Evolutionary conservation across 1,140 invertebrate species (phyloP), one percentile per base, ranked within the genome.

Genomic region (Ostrea edulis): DNA sequence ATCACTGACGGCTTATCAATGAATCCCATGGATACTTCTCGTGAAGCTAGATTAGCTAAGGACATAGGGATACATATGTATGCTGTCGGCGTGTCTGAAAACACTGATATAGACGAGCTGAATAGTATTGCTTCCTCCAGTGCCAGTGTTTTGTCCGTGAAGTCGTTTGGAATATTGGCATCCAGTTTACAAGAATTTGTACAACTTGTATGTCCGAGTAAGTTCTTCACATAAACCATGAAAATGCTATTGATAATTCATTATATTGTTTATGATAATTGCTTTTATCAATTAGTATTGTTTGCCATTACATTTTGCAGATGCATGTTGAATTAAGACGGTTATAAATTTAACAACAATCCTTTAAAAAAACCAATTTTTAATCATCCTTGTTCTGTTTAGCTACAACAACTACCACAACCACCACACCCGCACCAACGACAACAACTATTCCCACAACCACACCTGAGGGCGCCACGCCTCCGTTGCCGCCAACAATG

Each of bases 1-100:
- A 88, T 93, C 25, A 92, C 92, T 0, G 91, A 92, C 82, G 92
- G 91, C 5, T 52, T 77, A 29, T 92, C 92, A 8, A 87, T 85
- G 12, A 65, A 85, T 71, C 77, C 88, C 3, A 55, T 25, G 0
- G 82, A 89, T 9, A 92, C 92, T 0, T 44, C 87, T 5, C 14
- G 58, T 12, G 83, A 92, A 77, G 92, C 92, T 11, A 52, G 54
- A 29, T 7, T 54, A 22, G 87, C 91, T 0, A 90, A 85, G 54
- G 55, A 87, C 8, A 68, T 86, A 12, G 89, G 91, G 8, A 86
- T 91, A 29, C 88, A 81, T 35, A 90, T 92, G 87, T 90, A 87
- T 54, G 51, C 89, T 7, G 86, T 92, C n/a, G 86, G 82, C 9
- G 85, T 87, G 14, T 77, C 89, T 17, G 58, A 85, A 20, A 29